phyloP scores from a whole-genome alignment of 2,888 invertebrate genomes.

The Pandemis corylana region DNA sequence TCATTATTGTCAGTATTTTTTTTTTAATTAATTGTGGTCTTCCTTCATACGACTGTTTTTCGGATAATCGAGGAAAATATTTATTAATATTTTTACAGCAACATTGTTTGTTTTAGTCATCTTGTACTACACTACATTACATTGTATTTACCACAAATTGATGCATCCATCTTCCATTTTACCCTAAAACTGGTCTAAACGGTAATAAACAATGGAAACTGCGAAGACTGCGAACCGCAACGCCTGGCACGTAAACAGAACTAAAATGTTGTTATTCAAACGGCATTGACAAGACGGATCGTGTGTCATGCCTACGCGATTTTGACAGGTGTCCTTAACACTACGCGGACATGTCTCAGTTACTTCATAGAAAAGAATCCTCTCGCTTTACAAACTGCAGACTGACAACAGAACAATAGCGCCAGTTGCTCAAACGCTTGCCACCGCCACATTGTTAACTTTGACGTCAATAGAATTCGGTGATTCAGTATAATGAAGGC shows the following conservation, averaged over 20 bases:
- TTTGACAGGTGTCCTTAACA: slow-evolving; percentile 41
- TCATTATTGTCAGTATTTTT: slow-evolving; percentile 20
- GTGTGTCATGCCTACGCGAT: slow-evolving; percentile 37
- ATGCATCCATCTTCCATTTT: background rate
- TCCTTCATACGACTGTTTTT: background rate
- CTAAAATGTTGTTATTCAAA: slow-evolving; percentile 32
- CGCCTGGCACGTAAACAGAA: slow-evolving; percentile 17
- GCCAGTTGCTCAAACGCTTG: slow-evolving; percentile 41
- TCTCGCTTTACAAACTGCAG: slow-evolving; percentile 35
- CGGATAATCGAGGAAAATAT: background rate
- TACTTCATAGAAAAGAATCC: slow-evolving; percentile 40
- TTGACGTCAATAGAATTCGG: slow-evolving; percentile 44
- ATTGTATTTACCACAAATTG: background rate
- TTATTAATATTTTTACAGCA: background rate
- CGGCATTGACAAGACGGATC: slow-evolving; percentile 34
- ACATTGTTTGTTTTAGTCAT: background rate
- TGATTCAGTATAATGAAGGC: slow-evolving; percentile 34
- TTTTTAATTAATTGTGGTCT: slow-evolving; percentile 4
- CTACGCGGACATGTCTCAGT: slow-evolving; percentile 34
- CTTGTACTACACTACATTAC: background rate
- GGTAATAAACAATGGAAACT: background rate
- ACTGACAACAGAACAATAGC: slow-evolving; percentile 32
- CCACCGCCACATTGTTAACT: slow-evolving; percentile 45
- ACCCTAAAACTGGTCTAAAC: background rate
- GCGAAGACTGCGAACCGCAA: slow-evolving; percentile 3